Evolutionary conservation across 2,113 vertebrate genomes (phyloP), one percentile per base, ranked within the genome.

Genomic region (Pungitius pungitius): DNA sequence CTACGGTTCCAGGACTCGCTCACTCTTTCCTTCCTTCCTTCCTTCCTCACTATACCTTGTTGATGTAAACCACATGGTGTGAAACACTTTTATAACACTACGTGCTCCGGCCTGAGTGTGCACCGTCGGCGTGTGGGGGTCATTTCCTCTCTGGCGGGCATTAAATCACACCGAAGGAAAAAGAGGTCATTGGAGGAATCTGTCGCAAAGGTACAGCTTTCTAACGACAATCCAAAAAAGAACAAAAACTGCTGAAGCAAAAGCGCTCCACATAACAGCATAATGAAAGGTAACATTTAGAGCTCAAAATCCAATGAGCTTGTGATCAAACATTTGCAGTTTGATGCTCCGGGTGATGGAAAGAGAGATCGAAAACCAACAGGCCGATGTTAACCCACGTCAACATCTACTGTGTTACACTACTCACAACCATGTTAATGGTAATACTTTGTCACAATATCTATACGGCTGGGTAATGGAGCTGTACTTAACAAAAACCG

Each of bases 131-230:
- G 43, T 85, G 84, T 90, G 85, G 62, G 66, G 70, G 84, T 87
- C 71, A 85, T 90, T 91, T 92, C 85, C 87, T 88, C 60, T 69
- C 78, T 61, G 67, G n/a, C 30, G 59, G 79, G 52, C 26, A 86
- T 70, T 87, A 82, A 87, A 85, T 88, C 84, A 83, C 75, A 30
- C 63, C 2, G 71, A 72, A 66, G 76, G 57, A 87, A 80, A 86
- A 55, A 77, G 79, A 76, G 62, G 58, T 80, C 65, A 76, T 8
- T 27, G 42, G 67, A 70, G 52, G 40, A 78, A 73, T 76, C 54
- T 49, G 15, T 72, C 85, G 75, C 83, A 85, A 85, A 89, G 75
- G 22, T 73, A 43, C 67, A 87, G 77, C 18, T 72, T 75, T 63
- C 11, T 56, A 24, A 62, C 11, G 27, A 49, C 6, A 33, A 39